Conservation (phyloP, 2,797 vertebrate species). For the Manis javanica region DNA sequence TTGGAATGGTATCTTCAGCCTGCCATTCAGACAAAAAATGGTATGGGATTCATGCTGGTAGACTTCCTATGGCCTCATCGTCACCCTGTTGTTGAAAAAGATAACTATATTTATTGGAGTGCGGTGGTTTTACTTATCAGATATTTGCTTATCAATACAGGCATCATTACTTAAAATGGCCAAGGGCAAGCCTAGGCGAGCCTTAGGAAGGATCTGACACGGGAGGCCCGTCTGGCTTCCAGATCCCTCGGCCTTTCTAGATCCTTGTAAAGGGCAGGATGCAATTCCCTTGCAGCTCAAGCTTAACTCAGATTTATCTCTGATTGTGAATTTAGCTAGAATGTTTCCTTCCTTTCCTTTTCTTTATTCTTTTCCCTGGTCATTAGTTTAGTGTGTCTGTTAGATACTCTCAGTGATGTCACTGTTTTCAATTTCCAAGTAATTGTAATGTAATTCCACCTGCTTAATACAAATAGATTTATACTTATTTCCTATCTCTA, state of each 20-base stretch:
- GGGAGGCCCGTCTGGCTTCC: not conserved
- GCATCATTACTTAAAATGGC: not conserved
- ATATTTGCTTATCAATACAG: not conserved
- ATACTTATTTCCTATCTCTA: not conserved
- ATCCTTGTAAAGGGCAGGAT: slow-evolving; percentile 50
- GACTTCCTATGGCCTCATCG: not conserved
- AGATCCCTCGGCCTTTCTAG: slow-evolving; percentile 52
- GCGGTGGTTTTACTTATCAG: not conserved
- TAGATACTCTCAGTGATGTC: not conserved
- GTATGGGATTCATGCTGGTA: not conserved
- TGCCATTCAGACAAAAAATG: not conserved
- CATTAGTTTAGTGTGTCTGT: not conserved
- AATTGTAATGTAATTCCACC: not conserved
- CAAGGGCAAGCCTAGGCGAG: not conserved
- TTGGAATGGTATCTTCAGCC: not conserved
- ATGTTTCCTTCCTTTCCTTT: not conserved
- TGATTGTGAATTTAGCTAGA: not conserved
- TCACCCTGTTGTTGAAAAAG: not conserved
- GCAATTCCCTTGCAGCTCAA: not conserved
- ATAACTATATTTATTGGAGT: not conserved
- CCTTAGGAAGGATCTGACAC: not conserved
- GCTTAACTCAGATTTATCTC: not conserved
- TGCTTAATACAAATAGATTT: not conserved
- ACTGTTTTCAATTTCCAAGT: slow-evolving; percentile 13
- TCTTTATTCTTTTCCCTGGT: not conserved